phyloP scores from a whole-genome alignment of 2,888 invertebrate species.

The Calameuta idolon region DNA sequence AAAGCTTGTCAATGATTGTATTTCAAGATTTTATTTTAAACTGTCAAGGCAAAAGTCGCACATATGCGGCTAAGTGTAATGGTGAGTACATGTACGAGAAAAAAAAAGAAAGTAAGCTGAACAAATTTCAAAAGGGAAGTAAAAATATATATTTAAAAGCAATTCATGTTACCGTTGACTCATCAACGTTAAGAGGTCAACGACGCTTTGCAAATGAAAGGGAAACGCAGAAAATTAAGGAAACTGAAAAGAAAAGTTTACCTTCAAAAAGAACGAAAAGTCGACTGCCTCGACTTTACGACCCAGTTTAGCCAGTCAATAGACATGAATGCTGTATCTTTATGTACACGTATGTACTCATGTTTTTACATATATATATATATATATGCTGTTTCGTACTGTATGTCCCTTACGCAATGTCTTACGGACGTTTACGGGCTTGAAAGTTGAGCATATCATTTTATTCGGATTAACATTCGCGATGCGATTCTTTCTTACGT shows the following conservation, averaged over 20 bases:
- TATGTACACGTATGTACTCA: background rate
- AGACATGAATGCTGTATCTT: background rate
- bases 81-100: background rate
- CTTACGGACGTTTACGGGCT: background rate
- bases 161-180: background rate
- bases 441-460: background rate
- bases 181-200: background rate
- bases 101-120: background rate
- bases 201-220: no score
- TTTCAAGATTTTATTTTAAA: slow-evolving; percentile 21
- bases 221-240: no score
- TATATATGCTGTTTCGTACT: background rate
- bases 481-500: background rate
- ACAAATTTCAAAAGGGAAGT: background rate
- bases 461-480: background rate
- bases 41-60: background rate
- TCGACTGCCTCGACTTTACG: background rate
- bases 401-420: background rate
- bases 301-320: background rate
- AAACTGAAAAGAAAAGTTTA: background rate
- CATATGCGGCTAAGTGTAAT: background rate
- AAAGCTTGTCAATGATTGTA: slow-evolving; percentile 64
- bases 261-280: background rate
- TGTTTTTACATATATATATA: background rate
- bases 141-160: background rate